These are phyloP conservation scores for Kryphioiulus occultus DNA, from an alignment of 2,888 invertebrate species.

Conservation along the genomic window DNA sequence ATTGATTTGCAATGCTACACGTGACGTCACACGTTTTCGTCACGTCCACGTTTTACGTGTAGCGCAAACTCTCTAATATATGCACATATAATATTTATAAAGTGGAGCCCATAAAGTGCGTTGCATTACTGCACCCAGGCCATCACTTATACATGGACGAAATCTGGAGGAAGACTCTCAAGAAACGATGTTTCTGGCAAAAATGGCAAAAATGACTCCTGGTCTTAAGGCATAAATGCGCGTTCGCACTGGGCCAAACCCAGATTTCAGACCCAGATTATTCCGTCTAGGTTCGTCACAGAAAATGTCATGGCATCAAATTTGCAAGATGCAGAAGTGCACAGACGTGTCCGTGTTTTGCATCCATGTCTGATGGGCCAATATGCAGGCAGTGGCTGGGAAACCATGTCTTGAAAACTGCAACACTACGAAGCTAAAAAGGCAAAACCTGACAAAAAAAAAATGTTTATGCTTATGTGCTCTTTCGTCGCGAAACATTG, in stretches of 20 bases:
- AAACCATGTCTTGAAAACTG: not conserved
- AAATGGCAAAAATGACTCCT: conserved; percentile 34
- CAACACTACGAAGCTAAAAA: not conserved
- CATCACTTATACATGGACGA: conserved; percentile 18
- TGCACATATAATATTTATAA: conserved; percentile 39
- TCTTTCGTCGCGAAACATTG: not conserved
- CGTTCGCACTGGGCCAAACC: not conserved
- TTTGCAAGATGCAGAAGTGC: conserved; percentile 38
- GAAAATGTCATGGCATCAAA: conserved; percentile 7
- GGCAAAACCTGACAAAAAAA: not conserved
- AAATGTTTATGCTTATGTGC: not conserved
- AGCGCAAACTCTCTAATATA: no score
- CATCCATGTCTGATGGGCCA: conserved; percentile 4
- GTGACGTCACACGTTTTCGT: no score
- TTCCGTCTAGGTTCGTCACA: conserved; percentile 28
- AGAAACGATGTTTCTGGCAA: conserved; percentile 2
- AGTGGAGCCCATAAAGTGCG: conserved; percentile 31
- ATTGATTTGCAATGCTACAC: no score
- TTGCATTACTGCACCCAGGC: conserved; percentile 27
- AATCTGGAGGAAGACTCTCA: conserved; percentile 6
- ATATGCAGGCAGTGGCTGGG: not conserved
- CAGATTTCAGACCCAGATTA: conserved; percentile 3
- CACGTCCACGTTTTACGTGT: no score
- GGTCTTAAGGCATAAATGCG: conserved; percentile 27
- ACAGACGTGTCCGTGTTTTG: conserved; percentile 38